Evolutionary conservation across 2,888 invertebrate genomes (phyloP).

Genomic region (Branchellion lobata): DNA sequence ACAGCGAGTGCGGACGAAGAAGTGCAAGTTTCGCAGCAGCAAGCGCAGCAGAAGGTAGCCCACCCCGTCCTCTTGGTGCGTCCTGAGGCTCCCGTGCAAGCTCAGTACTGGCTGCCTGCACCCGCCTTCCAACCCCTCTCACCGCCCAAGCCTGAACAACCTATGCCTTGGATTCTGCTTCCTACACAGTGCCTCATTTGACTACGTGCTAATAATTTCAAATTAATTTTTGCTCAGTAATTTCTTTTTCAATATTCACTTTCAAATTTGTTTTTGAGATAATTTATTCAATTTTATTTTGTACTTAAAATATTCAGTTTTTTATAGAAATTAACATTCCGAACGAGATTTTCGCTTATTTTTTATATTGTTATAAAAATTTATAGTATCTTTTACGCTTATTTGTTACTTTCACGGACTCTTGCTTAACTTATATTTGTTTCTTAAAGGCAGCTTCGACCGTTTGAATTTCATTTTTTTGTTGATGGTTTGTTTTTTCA

Average conservation of each 20-base stretch:
- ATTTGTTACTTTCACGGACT: no score
- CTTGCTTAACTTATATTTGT: no score
- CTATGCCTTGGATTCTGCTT: background rate
- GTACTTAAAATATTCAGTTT: background rate
- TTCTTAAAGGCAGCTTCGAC: no score
- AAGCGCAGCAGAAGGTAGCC: background rate
- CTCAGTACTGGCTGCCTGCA: background rate
- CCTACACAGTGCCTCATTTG: background rate
- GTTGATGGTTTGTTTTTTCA: no score
- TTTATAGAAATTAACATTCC: background rate
- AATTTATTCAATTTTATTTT: no score
- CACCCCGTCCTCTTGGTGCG: background rate
- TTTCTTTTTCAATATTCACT: no score
- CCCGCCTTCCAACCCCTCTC: background rate
- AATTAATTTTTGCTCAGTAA: no score
- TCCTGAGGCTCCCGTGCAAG: background rate
- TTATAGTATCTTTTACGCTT: no score
- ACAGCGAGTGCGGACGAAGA: background rate
- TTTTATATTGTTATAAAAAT: no score
- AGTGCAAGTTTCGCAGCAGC: background rate
- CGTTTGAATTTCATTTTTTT: no score
- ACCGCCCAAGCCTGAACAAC: background rate
- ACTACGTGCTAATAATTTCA: background rate
- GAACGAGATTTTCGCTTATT: background rate
- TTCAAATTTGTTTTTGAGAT: no score